Evolutionary conservation across 2,888 invertebrate species (phyloP).

Genomic region (Archips crataeganus): DNA sequence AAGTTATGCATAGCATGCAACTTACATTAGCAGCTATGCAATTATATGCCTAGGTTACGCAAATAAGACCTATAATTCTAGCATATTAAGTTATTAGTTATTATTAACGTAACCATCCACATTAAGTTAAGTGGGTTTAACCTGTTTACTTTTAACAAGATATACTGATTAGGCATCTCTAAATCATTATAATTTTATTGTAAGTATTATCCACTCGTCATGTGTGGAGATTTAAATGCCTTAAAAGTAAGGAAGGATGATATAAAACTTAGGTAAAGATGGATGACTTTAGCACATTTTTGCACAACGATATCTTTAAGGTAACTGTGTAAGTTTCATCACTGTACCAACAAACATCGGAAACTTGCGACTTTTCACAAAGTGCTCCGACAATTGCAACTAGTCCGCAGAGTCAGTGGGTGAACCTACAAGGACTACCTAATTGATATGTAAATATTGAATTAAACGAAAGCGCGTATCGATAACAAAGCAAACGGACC

Average conservation of each 20-base stretch:
- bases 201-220: not conserved
- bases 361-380: conserved; percentile 6
- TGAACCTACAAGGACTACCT: conserved; percentile 3
- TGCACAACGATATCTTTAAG: too few relatives aligned
- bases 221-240: too few relatives aligned
- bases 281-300: too few relatives aligned
- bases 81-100: conserved; percentile 34
- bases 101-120: conserved; percentile 10
- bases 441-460: conserved; percentile 39
- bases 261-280: too few relatives aligned
- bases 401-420: not conserved
- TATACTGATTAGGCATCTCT: not conserved
- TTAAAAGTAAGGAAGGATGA: too few relatives aligned
- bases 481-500: conserved; percentile 13
- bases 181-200: not conserved
- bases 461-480: conserved; percentile 35
- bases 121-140: conserved; percentile 20
- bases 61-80: conserved; percentile 27
- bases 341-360: not conserved
- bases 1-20: conserved; percentile 2
- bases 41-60: conserved; percentile 18
- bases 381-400: not conserved
- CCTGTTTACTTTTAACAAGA: not conserved
- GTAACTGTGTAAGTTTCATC: not conserved
- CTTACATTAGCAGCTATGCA: conserved; percentile 10